phyloP scores from a whole-genome alignment of 2,888 invertebrate genomes.

The Orchesella flavescens region DNA sequence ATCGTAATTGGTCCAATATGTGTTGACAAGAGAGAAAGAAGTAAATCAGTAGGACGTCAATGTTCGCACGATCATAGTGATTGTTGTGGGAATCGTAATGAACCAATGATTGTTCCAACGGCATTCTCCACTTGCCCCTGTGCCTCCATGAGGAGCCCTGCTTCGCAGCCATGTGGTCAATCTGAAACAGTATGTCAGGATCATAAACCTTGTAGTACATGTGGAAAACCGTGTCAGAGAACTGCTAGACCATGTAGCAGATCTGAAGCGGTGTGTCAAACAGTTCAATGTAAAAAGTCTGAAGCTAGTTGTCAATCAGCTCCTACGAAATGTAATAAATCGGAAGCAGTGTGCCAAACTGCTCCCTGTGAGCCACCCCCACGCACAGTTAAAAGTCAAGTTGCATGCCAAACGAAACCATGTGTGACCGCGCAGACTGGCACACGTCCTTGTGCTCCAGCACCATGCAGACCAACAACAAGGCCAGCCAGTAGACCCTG shows the following conservation, averaged over 20 bases:
- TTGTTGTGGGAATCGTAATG: not conserved
- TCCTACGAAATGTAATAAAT: not conserved
- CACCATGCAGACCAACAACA: not conserved
- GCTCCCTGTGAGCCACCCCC: not conserved
- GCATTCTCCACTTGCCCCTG: conserved; percentile 10
- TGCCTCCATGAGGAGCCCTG: not conserved
- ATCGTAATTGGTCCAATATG: conserved; percentile 14
- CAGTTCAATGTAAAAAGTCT: too few species aligned
- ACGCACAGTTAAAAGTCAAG: not conserved
- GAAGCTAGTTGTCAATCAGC: not conserved
- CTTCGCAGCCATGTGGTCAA: not conserved
- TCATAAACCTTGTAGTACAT: not conserved
- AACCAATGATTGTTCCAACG: not conserved
- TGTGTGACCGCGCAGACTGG: not conserved
- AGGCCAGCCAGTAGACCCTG: not conserved
- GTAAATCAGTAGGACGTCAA: not conserved
- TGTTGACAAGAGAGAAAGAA: not conserved
- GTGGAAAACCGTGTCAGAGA: too few species aligned
- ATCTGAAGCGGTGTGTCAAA: too few species aligned
- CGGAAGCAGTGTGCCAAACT: too few species aligned
- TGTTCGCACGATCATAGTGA: not conserved
- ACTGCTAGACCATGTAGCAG: too few species aligned
- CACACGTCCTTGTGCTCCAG: not conserved
- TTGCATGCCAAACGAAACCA: not conserved
- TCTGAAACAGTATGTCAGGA: not conserved